Conservation (phyloP, 2,113 vertebrate species). For the Toxostoma redivivum region DNA sequence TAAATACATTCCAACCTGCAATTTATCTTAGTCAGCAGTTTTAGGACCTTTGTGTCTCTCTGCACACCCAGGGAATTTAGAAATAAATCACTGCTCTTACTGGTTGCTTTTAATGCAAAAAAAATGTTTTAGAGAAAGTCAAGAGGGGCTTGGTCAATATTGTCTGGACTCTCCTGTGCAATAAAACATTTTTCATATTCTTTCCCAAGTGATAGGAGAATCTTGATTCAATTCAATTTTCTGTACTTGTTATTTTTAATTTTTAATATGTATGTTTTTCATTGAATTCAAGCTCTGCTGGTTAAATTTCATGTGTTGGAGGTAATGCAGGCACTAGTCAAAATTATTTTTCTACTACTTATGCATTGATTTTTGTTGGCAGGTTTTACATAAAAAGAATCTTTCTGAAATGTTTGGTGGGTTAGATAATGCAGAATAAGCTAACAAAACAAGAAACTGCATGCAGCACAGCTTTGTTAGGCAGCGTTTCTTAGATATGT, state of each 20-base stretch:
- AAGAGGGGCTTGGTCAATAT: conserved; percentile 32
- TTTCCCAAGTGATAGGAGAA: background rate
- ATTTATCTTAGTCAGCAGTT: conserved; percentile 69
- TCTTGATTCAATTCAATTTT: conserved; percentile 25
- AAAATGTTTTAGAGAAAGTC: conserved; percentile 35
- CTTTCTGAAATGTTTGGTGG: background rate
- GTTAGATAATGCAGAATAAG: background rate
- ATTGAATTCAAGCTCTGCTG: conserved; percentile 11
- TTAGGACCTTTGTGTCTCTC: conserved; percentile 35
- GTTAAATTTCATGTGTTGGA: conserved; percentile 21
- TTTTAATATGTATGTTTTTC: conserved; percentile 23
- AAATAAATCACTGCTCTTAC: conserved; percentile 52
- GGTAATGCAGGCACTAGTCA: background rate
- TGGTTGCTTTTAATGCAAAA: conserved; percentile 41
- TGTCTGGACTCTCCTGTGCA: background rate
- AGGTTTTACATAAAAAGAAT: background rate
- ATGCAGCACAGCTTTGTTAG: background rate
- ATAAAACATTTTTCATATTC: conserved; percentile 20
- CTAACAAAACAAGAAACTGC: background rate
- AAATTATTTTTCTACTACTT: conserved; percentile 14
- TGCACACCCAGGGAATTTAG: conserved; percentile 33
- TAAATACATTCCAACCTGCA: conserved; percentile 51
- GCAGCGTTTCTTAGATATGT: background rate
- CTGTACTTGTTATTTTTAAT: conserved; percentile 21
- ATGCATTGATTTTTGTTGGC: background rate